Evolutionary conservation across 2,797 vertebrate genomes (phyloP).

Genomic region (Sebastes oblongus): DNA sequence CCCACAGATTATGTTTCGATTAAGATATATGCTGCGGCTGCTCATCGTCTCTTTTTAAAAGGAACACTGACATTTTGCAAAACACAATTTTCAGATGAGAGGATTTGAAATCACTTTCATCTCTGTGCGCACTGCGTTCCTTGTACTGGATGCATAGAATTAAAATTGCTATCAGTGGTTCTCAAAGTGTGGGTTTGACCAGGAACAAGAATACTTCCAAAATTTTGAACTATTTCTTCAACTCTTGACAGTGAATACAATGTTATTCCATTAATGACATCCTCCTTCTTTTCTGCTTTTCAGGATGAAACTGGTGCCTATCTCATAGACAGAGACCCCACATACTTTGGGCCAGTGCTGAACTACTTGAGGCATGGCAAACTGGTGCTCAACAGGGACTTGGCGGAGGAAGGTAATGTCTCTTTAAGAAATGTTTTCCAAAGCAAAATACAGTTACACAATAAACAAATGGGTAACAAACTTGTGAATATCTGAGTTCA

Average conservation of each 20-base stretch:
- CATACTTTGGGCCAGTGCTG: conserved; percentile 96
- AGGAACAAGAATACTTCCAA: neutral
- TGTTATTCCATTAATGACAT: neutral
- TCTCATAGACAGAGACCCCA: conserved; percentile 97
- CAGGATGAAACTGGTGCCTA: conserved; percentile 99
- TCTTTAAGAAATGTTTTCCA: neutral
- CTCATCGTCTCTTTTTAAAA: neutral
- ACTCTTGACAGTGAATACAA: neutral
- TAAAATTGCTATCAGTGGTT: neutral
- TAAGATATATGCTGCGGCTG: neutral
- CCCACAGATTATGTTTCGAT: conserved; percentile 26
- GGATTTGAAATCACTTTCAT: neutral
- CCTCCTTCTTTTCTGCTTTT: neutral
- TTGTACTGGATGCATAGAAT: neutral
- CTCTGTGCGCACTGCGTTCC: neutral
- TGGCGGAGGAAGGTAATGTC: conserved; percentile 95
- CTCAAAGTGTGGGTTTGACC: neutral
- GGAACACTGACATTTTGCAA: neutral
- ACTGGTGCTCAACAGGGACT: conserved; percentile 96
- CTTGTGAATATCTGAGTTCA: neutral
- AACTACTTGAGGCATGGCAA: conserved; percentile 99
- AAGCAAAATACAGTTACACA: neutral
- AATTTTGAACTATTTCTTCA: neutral
- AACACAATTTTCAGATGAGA: neutral
- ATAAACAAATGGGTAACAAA: neutral